These are phyloP conservation scores for Alcedo quadribrachys DNA, from an alignment of 2,797 vertebrate genomes.

Conservation along the genomic window DNA sequence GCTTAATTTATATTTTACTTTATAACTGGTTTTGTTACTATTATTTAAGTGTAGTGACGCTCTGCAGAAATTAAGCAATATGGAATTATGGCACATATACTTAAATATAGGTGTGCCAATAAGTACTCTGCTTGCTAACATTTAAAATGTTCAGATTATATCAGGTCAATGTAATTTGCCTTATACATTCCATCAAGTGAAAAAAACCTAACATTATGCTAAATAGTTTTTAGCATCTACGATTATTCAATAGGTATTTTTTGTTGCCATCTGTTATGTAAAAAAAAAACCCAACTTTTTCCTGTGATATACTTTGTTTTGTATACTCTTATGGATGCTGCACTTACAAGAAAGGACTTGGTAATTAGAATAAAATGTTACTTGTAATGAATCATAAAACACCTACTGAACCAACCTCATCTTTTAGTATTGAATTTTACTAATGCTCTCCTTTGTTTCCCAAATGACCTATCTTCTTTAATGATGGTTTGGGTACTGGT, in stretches of 20 bases:
- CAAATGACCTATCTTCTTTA: slow-evolving; percentile 51
- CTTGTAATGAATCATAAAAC: slow-evolving; percentile 53
- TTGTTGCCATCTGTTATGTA: slow-evolving; percentile 43
- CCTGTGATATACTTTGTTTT: not conserved
- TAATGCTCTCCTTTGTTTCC: slow-evolving; percentile 50
- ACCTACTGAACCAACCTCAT: slow-evolving; percentile 24
- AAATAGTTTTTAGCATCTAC: slow-evolving; percentile 30
- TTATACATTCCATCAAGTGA: slow-evolving; percentile 32
- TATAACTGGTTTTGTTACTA: not conserved
- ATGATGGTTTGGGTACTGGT: slow-evolving; percentile 51
- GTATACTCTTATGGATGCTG: not conserved
- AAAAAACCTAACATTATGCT: slow-evolving; percentile 32
- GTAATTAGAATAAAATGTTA: slow-evolving; percentile 38
- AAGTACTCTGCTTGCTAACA: not conserved
- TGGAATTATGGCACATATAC: not conserved
- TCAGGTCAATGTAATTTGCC: slow-evolving; percentile 18
- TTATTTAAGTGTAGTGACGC: slow-evolving; percentile 13
- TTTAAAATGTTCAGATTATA: slow-evolving; percentile 9
- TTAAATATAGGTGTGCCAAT: not conserved
- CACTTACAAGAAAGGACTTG: not conserved
- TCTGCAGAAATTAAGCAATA: not conserved
- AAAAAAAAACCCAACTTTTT: not conserved
- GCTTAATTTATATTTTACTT: not conserved
- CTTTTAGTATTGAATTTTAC: slow-evolving; percentile 65
- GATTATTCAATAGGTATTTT: slow-evolving; percentile 38